Evolutionary conservation across 2,888 invertebrate species (phyloP).

Genomic region (Perdita meconis): DNA sequence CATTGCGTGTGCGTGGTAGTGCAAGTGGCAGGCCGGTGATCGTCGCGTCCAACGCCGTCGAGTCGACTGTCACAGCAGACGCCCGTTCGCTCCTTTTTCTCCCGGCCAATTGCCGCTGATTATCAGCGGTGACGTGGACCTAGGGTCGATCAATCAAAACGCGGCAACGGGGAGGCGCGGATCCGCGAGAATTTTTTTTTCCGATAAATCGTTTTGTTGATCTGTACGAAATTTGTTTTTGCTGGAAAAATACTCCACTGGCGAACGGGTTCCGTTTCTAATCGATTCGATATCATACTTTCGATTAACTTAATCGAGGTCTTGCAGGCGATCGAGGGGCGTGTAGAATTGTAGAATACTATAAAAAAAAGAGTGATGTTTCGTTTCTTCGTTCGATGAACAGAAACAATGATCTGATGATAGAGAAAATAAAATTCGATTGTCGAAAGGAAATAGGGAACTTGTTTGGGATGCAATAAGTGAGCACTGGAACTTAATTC

Average conservation of each 20-base stretch:
- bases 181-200: background rate
- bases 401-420: background rate
- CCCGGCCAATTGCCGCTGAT: conserved; percentile 71
- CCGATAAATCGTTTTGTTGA: no score
- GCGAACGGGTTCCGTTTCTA: no score
- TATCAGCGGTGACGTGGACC: conserved; percentile 65
- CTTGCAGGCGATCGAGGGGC: no score
- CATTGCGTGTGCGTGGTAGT: conserved; percentile 62
- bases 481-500: conserved; percentile 70
- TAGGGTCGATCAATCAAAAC: conserved; percentile 61
- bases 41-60: conserved; percentile 65
- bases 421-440: background rate
- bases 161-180: conserved; percentile 4
- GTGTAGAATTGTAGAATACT: no score
- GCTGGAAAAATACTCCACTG: no score
- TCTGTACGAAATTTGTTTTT: no score
- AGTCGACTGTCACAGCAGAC: conserved; percentile 75
- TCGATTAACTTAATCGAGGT: no score
- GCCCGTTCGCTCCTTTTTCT: conserved; percentile 58
- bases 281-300: no score
- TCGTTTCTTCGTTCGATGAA: no score
- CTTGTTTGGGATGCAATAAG: conserved; percentile 7
- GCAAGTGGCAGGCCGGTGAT: conserved; percentile 55
- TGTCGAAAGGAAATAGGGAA: background rate
- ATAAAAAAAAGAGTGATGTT: no score